Conservation (phyloP, 2,113 vertebrate species). For the Anser cygnoides region DNA sequence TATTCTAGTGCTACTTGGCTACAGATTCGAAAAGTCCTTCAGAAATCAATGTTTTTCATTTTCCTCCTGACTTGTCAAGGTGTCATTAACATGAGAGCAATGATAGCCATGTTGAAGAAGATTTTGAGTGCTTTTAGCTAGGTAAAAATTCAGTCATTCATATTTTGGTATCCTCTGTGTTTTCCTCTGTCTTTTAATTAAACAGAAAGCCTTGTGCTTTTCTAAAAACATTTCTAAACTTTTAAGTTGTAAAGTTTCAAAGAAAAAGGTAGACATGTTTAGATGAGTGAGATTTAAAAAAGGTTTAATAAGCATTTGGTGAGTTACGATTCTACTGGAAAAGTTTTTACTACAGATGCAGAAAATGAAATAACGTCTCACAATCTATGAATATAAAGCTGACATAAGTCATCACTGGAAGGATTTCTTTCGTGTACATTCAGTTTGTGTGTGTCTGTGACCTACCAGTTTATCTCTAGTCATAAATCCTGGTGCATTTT, state of each 20-base stretch:
- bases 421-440: not conserved
- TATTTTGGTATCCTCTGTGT: not conserved
- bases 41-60: conserved; percentile 65
- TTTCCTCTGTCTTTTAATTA: not conserved
- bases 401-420: not conserved
- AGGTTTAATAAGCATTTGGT: not conserved
- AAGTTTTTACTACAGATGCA: not conserved
- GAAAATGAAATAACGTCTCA: not conserved
- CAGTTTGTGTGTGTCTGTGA: not conserved
- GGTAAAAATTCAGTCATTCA: not conserved
- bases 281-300: not conserved
- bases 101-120: conserved; percentile 21
- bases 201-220: not conserved
- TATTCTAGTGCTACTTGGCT: conserved; percentile 60
- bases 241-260: not conserved
- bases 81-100: conserved; percentile 46
- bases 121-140: conserved; percentile 56
- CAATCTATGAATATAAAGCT: not conserved
- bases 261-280: not conserved
- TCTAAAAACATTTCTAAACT: not conserved
- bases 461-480: not conserved
- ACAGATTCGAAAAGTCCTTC: conserved; percentile 58
- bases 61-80: conserved; percentile 53
- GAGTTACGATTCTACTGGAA: not conserved
- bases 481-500: not conserved